phyloP scores from a whole-genome alignment of 2,797 vertebrate genomes.

The Somateria mollissima region DNA sequence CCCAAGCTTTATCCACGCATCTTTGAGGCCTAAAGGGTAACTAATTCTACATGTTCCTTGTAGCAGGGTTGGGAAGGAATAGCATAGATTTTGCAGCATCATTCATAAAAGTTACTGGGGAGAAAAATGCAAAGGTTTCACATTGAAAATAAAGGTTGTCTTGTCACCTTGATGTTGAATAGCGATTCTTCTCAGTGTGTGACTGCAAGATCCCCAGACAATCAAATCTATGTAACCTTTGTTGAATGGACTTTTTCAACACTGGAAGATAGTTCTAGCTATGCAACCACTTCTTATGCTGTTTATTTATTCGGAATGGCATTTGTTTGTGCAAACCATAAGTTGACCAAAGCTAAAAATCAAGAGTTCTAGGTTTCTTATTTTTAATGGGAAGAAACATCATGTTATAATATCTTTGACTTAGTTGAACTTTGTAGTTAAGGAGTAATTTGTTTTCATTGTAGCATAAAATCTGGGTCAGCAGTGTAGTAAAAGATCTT shows the following conservation, averaged over 20 bases:
- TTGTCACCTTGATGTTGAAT: fast-evolving
- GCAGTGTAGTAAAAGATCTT: neutral
- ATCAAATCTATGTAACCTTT: fast-evolving
- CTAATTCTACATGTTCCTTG: neutral
- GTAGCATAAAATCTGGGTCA: neutral
- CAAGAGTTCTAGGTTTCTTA: fast-evolving
- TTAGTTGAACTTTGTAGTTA: neutral
- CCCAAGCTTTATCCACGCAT: neutral
- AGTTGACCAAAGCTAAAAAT: neutral
- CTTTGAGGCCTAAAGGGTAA: neutral
- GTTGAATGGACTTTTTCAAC: neutral
- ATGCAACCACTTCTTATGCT: neutral
- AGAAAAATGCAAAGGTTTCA: neutral
- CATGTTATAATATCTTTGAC: neutral
- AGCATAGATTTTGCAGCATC: neutral
- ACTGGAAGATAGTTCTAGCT: neutral
- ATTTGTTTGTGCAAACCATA: neutral
- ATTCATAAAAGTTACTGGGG: neutral
- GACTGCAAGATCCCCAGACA: neutral
- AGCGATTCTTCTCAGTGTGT: neutral
- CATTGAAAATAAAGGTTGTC: neutral
- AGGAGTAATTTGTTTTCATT: neutral
- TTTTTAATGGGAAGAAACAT: neutral
- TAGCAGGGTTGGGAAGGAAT: neutral
- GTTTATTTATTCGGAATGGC: neutral